These are phyloP conservation scores for Lepilemur ruficaudatus DNA, from an alignment of 2,797 vertebrate species.

Conservation along the genomic window DNA sequence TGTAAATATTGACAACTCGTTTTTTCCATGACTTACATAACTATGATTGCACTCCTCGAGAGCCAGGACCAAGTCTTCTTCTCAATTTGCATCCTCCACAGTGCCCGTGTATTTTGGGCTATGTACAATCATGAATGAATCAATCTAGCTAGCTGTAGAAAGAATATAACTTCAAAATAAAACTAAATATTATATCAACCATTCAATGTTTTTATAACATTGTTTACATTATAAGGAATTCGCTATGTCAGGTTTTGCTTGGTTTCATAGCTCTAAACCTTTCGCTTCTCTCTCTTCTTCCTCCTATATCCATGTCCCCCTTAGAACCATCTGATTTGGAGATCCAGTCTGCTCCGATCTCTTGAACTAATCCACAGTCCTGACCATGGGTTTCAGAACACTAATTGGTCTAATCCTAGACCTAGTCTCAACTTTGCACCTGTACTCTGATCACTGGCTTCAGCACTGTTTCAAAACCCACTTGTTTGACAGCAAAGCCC, in stretches of 20 bases:
- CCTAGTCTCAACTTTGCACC: neutral
- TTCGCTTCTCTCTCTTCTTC: neutral
- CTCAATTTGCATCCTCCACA: neutral
- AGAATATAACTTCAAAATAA: slow-evolving; percentile 29
- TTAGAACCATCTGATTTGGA: neutral
- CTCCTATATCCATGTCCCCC: neutral
- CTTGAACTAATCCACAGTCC: neutral
- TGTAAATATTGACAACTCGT: neutral
- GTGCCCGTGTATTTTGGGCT: neutral
- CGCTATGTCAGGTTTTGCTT: neutral
- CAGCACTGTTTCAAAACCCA: neutral
- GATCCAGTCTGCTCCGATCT: neutral
- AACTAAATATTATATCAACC: neutral
- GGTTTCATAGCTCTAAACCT: neutral
- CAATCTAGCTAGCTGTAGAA: neutral
- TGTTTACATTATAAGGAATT: neutral
- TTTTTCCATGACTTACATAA: neutral
- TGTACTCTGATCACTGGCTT: neutral
- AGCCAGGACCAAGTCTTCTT: neutral
- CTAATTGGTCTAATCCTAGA: neutral
- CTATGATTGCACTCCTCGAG: neutral
- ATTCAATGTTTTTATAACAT: neutral
- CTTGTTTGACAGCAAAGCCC: neutral
- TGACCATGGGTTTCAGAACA: neutral
- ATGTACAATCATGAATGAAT: neutral